phyloP scores from a whole-genome alignment of 1,140 invertebrate species.

The Panagrolaimus sp. region DNA sequence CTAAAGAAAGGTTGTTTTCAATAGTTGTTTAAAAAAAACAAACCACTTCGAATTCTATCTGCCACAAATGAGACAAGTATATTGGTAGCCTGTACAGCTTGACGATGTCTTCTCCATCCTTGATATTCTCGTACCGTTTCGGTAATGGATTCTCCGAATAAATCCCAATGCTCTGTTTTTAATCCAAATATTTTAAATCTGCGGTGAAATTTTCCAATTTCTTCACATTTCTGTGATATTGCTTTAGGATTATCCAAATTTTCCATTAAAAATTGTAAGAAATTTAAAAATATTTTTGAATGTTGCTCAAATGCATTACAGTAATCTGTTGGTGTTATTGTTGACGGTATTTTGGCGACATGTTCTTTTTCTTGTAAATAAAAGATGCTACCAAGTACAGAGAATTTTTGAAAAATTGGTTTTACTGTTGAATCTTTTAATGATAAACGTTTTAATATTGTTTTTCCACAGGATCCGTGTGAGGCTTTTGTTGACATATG shows the following conservation, averaged over 20 bases:
- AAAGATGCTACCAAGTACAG: neutral
- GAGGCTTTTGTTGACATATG: neutral
- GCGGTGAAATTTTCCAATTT: neutral
- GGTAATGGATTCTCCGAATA: neutral
- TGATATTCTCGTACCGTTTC: constrained; percentile 14
- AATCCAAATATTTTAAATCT: neutral
- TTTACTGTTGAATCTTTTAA: neutral
- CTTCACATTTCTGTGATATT: neutral
- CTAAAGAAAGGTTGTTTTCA: too few species aligned
- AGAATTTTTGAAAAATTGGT: neutral
- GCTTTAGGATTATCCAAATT: neutral
- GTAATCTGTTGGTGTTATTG: neutral
- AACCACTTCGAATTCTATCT: neutral
- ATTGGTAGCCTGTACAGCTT: constrained; percentile 1
- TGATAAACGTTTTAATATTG: constrained; percentile 6
- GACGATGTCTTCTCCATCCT: neutral
- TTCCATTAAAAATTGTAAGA: constrained; percentile 8
- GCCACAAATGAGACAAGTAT: neutral
- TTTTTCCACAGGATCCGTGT: neutral
- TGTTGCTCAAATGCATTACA: neutral
- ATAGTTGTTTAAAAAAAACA: neutral
- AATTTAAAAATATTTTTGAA: constrained; percentile 1
- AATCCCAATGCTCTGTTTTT: constrained; percentile 2
- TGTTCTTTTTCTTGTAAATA: neutral
- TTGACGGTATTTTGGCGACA: neutral